A percentile compares a stretch with the other conserved stretches of the same genome.
Conservation (phyloP, 2,888 invertebrate genomes). For the Cremastinae sp. region DNA sequence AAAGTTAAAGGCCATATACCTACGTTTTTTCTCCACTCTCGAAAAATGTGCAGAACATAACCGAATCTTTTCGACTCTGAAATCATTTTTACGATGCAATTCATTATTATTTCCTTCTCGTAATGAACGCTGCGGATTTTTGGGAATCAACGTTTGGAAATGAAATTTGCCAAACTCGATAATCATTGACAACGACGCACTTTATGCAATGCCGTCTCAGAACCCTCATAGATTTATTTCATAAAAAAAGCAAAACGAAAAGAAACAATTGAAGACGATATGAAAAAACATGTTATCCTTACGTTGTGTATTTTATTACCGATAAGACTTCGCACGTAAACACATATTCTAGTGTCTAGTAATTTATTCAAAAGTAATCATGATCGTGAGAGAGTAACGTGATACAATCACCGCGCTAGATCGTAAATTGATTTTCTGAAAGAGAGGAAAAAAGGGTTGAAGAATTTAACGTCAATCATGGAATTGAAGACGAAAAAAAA, state of each 20-base stretch:
- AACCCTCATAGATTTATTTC: conserved; percentile 59
- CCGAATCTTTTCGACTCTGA: conserved; percentile 16
- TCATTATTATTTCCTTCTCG: conserved; percentile 6
- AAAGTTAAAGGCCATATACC: conserved; percentile 13
- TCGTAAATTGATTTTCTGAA: conserved; percentile 46
- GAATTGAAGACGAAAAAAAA: no score
- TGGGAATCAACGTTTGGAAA: conserved; percentile 28
- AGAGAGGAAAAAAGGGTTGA: no score
- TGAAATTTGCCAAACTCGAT: conserved; percentile 20
- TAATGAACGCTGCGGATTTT: conserved; percentile 31
- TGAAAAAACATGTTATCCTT: conserved; percentile 52
- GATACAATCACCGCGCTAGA: conserved; percentile 59
- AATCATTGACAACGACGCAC: conserved; percentile 51
- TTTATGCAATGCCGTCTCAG: conserved; percentile 43
- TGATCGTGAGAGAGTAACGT: conserved; percentile 63
- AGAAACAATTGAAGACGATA: conserved; percentile 28
- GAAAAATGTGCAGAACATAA: conserved; percentile 4
- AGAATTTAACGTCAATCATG: no score
- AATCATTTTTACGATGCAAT: conserved; percentile 9
- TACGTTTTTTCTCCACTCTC: conserved; percentile 31
- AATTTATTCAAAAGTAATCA: conserved; percentile 76
- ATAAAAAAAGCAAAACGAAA: conserved; percentile 38
- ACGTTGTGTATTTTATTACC: conserved; percentile 74
- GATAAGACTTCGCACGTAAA: conserved; percentile 75
- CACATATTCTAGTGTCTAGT: conserved; percentile 72